Conservation (phyloP, 2,113 vertebrate species). For the Butorides virescens region DNA sequence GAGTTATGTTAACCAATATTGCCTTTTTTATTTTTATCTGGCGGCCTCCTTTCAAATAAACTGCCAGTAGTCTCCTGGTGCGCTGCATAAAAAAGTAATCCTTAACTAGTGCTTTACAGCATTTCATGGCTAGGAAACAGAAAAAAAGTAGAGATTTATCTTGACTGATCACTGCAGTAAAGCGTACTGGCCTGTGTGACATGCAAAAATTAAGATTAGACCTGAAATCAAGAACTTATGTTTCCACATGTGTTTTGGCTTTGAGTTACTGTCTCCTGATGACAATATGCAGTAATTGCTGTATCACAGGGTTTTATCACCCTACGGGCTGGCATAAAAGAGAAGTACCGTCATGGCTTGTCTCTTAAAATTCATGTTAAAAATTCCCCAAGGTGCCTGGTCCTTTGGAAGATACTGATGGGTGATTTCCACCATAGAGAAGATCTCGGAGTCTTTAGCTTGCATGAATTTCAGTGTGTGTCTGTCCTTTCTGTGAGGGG, state of each 20-base stretch:
- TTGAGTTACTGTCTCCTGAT: not conserved
- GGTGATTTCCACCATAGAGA: not conserved
- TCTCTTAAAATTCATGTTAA: not conserved
- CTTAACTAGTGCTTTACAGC: not conserved
- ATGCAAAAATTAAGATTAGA: not conserved
- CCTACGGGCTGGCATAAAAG: not conserved
- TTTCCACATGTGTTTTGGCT: not conserved
- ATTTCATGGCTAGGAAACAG: not conserved
- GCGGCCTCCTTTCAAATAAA: not conserved
- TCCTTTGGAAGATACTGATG: not conserved
- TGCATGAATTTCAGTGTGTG: not conserved
- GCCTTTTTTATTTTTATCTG: not conserved
- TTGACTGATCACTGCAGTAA: not conserved
- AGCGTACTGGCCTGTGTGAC: not conserved
- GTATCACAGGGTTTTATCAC: not conserved
- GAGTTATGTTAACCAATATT: not conserved
- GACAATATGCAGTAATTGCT: not conserved
- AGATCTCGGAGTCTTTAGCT: not conserved
- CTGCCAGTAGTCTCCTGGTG: not conserved
- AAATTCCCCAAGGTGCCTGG: fast-evolving
- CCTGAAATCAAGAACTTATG: not conserved
- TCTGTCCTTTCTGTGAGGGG: not conserved
- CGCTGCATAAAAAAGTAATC: not conserved
- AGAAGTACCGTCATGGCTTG: not conserved
- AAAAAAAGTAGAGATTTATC: not conserved